A percentile compares a stretch with the other conserved stretches of the same genome.
Conservation (phyloP, 1,140 invertebrate species). For the Pollicipes pollicipes region DNA sequence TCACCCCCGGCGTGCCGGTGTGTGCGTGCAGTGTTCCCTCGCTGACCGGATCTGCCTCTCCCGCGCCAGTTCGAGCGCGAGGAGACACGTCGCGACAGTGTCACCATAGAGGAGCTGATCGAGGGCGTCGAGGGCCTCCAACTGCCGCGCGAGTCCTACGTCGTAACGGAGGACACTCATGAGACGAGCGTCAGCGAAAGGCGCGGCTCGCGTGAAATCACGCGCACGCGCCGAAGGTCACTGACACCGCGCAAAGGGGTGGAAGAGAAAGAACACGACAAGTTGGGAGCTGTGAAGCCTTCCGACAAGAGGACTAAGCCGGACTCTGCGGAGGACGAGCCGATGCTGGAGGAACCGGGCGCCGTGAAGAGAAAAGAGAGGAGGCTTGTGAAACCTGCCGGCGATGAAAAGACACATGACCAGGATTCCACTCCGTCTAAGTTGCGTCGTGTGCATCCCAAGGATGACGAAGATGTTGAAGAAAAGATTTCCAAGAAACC, state of each 20-base stretch:
- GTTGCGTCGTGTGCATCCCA: not conserved
- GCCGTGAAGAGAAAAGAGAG: not conserved
- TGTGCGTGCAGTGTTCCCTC: too few species aligned
- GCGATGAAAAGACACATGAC: not conserved
- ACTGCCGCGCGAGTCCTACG: not conserved
- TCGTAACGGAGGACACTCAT: not conserved
- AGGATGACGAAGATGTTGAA: not conserved
- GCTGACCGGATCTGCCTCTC: not conserved
- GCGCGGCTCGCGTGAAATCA: not conserved
- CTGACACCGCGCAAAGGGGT: not conserved
- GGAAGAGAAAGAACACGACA: not conserved
- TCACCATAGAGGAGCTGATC: not conserved
- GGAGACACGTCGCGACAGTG: not conserved
- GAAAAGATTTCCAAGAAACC: not conserved
- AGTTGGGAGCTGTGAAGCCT: not conserved
- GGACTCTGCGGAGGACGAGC: not conserved
- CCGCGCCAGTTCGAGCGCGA: not conserved
- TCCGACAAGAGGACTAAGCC: not conserved
- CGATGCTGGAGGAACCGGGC: not conserved
- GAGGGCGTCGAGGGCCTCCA: not conserved
- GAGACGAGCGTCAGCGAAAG: not conserved
- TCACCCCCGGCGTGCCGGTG: too few species aligned
- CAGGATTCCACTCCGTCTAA: not conserved
- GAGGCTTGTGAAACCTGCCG: not conserved
- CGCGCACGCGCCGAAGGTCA: not conserved